Percentiles rank a stretch among this genome's conserved stretches.
These are phyloP conservation scores for Cirrhinus molitorella DNA, from an alignment of 2,797 vertebrate species.

Conservation along the genomic window DNA sequence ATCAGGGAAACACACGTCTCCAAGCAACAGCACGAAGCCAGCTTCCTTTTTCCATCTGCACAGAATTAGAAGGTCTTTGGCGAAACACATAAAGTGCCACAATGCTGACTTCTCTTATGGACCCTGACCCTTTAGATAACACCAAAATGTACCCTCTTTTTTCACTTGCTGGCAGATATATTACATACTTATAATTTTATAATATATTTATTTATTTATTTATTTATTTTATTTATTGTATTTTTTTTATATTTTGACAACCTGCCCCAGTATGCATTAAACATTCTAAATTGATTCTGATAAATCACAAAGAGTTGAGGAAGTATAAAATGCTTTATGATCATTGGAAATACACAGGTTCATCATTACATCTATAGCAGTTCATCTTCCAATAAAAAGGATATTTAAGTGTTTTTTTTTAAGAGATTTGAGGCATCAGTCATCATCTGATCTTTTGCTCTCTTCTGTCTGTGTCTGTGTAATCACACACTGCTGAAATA, in stretches of 20 bases:
- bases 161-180: not conserved
- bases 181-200: too few relatives aligned
- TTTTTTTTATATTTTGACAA: not conserved
- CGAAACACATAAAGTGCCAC: not conserved
- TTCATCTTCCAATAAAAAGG: not conserved
- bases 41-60: constrained; percentile 17
- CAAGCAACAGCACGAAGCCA: constrained; percentile 35
- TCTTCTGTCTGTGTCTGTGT: constrained; percentile 4
- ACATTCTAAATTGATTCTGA: too few relatives aligned
- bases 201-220: too few relatives aligned
- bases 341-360: not conserved
- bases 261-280: not conserved
- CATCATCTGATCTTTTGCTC: not conserved
- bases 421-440: not conserved
- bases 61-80: constrained; percentile 9
- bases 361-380: not conserved
- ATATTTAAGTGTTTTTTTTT: not conserved
- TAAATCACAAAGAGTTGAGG: not conserved
- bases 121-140: not conserved
- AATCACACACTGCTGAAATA: constrained; percentile 21
- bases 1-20: constrained; percentile 24
- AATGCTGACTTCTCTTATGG: not conserved
- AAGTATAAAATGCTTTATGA: not conserved
- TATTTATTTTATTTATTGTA: too few relatives aligned
- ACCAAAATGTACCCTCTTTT: not conserved